Base-by-base conservation (phyloP, 2,888 invertebrate species). In the Perizoma affinitatum region DNA sequence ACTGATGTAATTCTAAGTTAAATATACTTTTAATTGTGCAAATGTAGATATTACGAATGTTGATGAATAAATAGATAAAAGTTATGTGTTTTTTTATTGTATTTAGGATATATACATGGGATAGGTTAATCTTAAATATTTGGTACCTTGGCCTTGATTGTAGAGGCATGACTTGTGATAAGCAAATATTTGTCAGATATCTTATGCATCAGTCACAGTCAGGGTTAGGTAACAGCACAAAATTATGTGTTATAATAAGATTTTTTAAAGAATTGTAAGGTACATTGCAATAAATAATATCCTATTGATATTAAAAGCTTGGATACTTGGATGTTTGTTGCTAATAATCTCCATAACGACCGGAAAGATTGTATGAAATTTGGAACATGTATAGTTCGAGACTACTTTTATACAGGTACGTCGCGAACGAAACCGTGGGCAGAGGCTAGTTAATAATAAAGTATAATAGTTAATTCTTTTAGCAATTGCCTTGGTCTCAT, bases 1-100 rank as follows among this genome's bases (percentile, higher is more conserved):
- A 84, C 87, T 87, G 87, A 86, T 88, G 82, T 84, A 83, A 86
- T 82, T 86, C 78, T 87, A 88, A 87, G 87, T 85, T 86, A 79
- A 86, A 86, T 83, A 82, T 86, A 83, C 78, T 79, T 75, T 80
- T 83, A 87, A 86, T 88, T 90, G 90, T 90, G 90, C 88, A 90
- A 89, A 88, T 92, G 91, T 92, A 92, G 91, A 90, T 91, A 92
- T 89, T 87, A 90, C 88, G 88, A 90, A 92, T 90, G 92, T 92
- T 92, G 90, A 90, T 88, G 91, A 91, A 90, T 92, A 92, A 92
- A 92, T 91, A 91, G 88, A 84, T 86, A 88, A 90, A 90, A 86
- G 78, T 82, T 82, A 75, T 60, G 62, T 71, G 68, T 44, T 72
- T 71, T 73, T 73, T 78, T 75, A 78, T 75, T 76, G 55, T 42